Conservation (phyloP, 2,113 vertebrate genomes). For the Oceanites oceanicus region DNA sequence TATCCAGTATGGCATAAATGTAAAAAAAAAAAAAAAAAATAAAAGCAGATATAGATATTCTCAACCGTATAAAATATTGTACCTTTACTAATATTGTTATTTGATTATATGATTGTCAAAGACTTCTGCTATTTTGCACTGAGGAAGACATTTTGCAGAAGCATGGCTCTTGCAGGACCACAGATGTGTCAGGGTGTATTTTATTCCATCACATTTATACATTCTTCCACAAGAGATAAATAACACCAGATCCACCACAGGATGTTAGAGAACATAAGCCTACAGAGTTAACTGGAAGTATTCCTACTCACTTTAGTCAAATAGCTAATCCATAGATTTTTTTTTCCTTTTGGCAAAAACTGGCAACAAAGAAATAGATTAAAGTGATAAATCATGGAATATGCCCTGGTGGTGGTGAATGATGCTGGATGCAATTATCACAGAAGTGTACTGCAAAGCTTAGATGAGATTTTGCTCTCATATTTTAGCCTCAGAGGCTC, state of each 20-base stretch:
- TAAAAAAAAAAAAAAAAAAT: neutral
- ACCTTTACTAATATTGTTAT: neutral
- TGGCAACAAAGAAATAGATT: neutral
- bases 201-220: neutral
- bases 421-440: neutral
- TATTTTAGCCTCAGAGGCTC: neutral
- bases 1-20: neutral
- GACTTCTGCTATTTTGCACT: neutral
- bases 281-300: neutral
- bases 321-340: neutral
- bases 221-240: neutral
- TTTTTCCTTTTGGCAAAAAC: neutral
- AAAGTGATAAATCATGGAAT: neutral
- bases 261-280: neutral
- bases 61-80: neutral
- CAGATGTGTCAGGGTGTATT: neutral
- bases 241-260: neutral
- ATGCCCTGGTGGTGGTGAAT: neutral
- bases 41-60: neutral
- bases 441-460: neutral
- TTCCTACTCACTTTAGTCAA: neutral
- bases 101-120: neutral
- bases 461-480: neutral
- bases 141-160: neutral
- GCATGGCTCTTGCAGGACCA: neutral